Conservation (phyloP, 1,140 invertebrate genomes). For the Eupeodes corollae region DNA sequence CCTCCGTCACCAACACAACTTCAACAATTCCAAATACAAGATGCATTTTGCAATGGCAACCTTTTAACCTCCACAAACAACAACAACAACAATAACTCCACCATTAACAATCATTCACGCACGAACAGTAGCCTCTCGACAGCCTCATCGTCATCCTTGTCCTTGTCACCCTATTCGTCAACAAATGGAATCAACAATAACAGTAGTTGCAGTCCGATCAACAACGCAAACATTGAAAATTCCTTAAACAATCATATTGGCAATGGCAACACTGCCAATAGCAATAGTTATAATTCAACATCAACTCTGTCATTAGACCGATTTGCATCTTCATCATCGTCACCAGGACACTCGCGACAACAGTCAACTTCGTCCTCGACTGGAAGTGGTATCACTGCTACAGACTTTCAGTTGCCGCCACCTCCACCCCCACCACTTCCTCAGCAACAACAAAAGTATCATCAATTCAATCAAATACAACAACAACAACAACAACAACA, state of each 20-base stretch:
- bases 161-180: slow-evolving; percentile 4
- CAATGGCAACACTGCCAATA: neutral
- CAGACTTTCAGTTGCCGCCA: slow-evolving; percentile 6
- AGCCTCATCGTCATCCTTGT: slow-evolving; percentile 16
- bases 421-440: slow-evolving; percentile 11
- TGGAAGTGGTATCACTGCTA: slow-evolving; percentile 13
- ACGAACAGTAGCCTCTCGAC: slow-evolving; percentile 26
- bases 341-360: slow-evolving; percentile 30
- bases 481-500: slow-evolving; percentile 5
- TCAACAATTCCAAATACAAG: slow-evolving; percentile 23
- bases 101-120: slow-evolving; percentile 15
- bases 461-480: neutral
- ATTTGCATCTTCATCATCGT: slow-evolving; percentile 11
- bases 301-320: slow-evolving; percentile 23
- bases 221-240: slow-evolving; percentile 11
- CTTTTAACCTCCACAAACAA: slow-evolving; percentile 7
- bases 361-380: slow-evolving; percentile 20
- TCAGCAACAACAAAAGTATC: neutral
- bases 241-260: neutral
- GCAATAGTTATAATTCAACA: slow-evolving; percentile 6
- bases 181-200: too few relatives aligned
- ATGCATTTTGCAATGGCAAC: slow-evolving; percentile 8
- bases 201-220: slow-evolving; percentile 5
- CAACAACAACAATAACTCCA: slow-evolving; percentile 1
- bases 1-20: slow-evolving; percentile 31